phyloP scores from a whole-genome alignment of 35 echinoderm and acorn worm species.

The Apostichopus californicus region DNA sequence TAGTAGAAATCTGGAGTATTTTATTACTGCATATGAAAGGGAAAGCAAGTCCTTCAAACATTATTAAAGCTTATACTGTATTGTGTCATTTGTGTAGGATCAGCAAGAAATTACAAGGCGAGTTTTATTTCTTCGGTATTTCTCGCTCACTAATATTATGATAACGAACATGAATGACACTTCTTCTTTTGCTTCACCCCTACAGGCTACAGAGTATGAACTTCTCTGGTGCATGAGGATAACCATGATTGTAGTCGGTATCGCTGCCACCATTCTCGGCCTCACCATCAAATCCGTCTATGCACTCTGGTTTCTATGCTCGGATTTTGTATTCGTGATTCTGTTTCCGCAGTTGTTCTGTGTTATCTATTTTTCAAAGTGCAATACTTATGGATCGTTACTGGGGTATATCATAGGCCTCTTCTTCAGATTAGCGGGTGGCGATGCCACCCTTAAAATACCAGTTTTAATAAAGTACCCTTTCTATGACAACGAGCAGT shows the following conservation, averaged over 20 bases:
- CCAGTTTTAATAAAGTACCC: slow-evolving; percentile 86
- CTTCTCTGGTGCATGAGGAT: slow-evolving; percentile 92
- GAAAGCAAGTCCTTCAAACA: too few species aligned
- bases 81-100: not conserved
- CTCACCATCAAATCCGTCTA: slow-evolving; percentile 94
- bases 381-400: slow-evolving; percentile 94
- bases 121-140: too few species aligned
- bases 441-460: slow-evolving; percentile 64
- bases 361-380: slow-evolving; percentile 84
- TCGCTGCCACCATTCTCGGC: slow-evolving; percentile 71
- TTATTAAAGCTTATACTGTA: too few species aligned
- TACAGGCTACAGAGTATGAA: slow-evolving; percentile 84
- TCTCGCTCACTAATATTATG: too few species aligned
- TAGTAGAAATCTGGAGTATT: too few species aligned
- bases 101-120: not conserved
- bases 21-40: too few species aligned
- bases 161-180: too few species aligned
- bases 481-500: slow-evolving; percentile 64
- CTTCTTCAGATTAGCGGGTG: slow-evolving; percentile 79
- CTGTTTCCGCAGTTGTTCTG: slow-evolving; percentile 98
- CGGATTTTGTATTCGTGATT: slow-evolving; percentile 97
- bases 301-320: slow-evolving; percentile 95
- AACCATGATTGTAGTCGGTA: slow-evolving; percentile 72
- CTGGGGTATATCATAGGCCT: slow-evolving; percentile 81
- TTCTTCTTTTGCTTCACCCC: slow-evolving; percentile 10